Base-by-base conservation (phyloP, 2,113 vertebrate genomes). In the Condylura cristata region DNA sequence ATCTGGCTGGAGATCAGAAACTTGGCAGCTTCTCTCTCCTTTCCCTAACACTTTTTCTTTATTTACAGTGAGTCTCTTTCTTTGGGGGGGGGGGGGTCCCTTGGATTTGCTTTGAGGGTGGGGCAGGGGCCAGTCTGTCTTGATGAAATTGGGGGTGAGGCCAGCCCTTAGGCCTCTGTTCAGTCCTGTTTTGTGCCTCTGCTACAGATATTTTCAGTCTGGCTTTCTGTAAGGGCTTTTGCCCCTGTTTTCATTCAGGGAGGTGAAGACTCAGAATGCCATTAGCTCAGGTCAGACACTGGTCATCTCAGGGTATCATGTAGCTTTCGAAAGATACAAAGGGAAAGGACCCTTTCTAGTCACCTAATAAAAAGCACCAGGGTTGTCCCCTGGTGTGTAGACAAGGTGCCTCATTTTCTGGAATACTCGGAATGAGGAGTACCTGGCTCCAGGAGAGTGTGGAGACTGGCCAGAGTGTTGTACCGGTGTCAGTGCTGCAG, bases 1-100 rank as follows among this genome's bases (percentile, higher is more conserved):
- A 91, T 90, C 97, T 98, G 97, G 97, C 97, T 95, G 0, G 0
- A 3, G 82, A 96, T 96, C 96, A 95, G 91, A 84, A 87, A 63
- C 79, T 90, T 84, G 86, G 24, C 5, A 0, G 74, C 51, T 51
- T 95, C 93, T 96, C 90, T 96, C 93, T 86, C 94, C 84, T 71
- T 97, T 74, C 74, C 3, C 0, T 20, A 53, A 14, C 58, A 89
- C 34, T 51, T 88, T 71, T 86, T 61, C 60, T 97, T 86, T 70
- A 58, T 90, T 80, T 68, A 86, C 17, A 37, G 28, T 5, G 51
- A 44, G 0, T 0, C 46, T 65, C 34, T 46, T 74, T 74, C 86
- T 32, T 39, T 17, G n/a, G n/a, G n/a, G n/a, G n/a, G n/a, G n/a
- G n/a, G n/a, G n/a, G n/a, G n/a, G 34, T 82, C 68, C 17, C 28